A percentile compares a stretch with the other conserved stretches of the same genome.
phyloP scores from a whole-genome alignment of 1,140 invertebrate species.

The Apis dorsata region DNA sequence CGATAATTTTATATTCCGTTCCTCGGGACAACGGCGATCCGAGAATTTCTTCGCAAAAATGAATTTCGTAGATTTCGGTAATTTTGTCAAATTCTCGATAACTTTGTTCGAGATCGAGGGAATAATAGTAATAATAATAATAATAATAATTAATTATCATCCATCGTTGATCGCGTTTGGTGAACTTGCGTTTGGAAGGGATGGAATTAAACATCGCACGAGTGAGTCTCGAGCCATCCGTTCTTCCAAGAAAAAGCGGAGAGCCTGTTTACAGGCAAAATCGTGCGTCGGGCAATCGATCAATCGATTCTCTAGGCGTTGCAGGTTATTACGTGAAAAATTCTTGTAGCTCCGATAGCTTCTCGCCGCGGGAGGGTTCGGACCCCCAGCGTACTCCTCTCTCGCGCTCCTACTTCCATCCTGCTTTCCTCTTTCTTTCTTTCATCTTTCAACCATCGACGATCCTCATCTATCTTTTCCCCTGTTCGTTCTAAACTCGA shows the following conservation, averaged over 20 bases:
- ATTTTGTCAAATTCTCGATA: too few species aligned
- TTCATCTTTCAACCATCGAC: conserved; percentile 57
- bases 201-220: background rate
- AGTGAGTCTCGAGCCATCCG: background rate
- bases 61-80: background rate
- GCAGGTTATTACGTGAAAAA: conserved; percentile 76
- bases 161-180: background rate
- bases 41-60: background rate
- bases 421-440: conserved; percentile 44
- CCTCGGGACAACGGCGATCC: conserved; percentile 1
- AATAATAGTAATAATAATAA: too few species aligned
- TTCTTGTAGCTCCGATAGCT: conserved; percentile 73
- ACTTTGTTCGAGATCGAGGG: too few species aligned
- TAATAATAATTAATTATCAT: too few species aligned
- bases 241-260: conserved; percentile 53
- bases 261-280: conserved; percentile 73
- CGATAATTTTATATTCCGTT: conserved; percentile 53
- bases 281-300: conserved; percentile 74
- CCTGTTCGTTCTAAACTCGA: conserved; percentile 37
- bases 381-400: conserved; percentile 68
- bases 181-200: conserved; percentile 50
- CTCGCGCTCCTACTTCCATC: conserved; percentile 17
- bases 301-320: conserved; percentile 75
- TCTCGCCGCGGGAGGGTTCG: conserved; percentile 70
- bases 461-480: conserved; percentile 63